phyloP scores from a whole-genome alignment of 2,797 vertebrate species.

The Tokudaia muenninki region DNA sequence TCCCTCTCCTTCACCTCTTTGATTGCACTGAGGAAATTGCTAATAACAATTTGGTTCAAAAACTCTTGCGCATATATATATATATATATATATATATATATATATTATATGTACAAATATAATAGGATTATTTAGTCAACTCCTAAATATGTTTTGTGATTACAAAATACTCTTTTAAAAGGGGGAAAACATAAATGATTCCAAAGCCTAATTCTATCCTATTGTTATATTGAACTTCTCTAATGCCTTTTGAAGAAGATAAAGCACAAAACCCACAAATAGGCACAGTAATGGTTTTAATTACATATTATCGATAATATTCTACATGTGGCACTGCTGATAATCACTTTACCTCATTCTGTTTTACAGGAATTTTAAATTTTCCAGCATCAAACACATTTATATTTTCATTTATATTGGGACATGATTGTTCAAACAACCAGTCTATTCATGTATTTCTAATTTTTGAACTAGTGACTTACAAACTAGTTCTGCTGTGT shows the following conservation, averaged over 20 bases:
- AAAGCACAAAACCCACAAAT: neutral
- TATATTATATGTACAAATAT: neutral
- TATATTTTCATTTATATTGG: neutral
- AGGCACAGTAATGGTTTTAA: neutral
- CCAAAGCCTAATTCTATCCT: neutral
- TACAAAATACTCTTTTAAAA: neutral
- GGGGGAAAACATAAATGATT: neutral
- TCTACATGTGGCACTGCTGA: neutral
- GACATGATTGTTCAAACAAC: neutral
- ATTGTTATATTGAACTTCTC: neutral
- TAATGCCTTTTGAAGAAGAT: neutral
- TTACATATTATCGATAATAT: neutral
- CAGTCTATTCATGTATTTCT: neutral
- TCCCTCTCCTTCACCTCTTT: neutral
- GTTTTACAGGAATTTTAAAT: slow-evolving; percentile 11
- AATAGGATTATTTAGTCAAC: neutral
- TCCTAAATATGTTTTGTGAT: neutral
- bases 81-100: too few species aligned
- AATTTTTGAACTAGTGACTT: neutral
- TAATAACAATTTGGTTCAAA: neutral
- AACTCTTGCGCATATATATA: neutral
- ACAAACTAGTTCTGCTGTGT: neutral
- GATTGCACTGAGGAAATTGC: neutral
- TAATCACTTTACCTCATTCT: neutral
- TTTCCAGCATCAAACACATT: neutral